Base-by-base conservation (phyloP, 1,140 invertebrate species). In the Caenorhabditis remanei region DNA sequence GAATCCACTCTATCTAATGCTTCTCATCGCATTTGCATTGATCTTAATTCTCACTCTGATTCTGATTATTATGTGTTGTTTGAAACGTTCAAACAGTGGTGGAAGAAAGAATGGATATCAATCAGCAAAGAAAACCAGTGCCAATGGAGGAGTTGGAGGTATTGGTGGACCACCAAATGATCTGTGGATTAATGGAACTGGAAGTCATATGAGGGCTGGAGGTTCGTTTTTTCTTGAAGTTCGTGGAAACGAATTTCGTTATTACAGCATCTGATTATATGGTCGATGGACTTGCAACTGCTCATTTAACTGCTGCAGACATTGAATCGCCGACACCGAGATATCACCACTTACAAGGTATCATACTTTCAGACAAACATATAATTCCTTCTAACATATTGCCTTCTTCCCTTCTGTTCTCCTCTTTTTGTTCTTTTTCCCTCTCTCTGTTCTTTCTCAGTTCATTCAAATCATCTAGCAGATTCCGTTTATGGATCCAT, bases 261-360 rank as follows among this genome's bases (percentile, higher is more conserved):
- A 24, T 82, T 86, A 19, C 67, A 87, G 86, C 71, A 41, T 87
- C 86, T 63, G 86, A 87, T 41, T 87, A 87, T 58, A 87, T 87
- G 86, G 86, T 87, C 2, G 86, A 87, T 24, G 82, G 82, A n/a
- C 55, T 87, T 9, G 86, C 79, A 21, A 63, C 86, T 43, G 86
- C 86, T 9, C 67, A 79, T 65, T 58, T 87, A 4, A 85, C 85
- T 6, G 67, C 86, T 19, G 84, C 65, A 16, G 79, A 63, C 14
- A 89, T 88, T 13, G 90, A 90, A 41, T 91, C 90, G 1, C 90
- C 90, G 13, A 90, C 90, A 9, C 90, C 90, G 4, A 58, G 90
- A 53, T 90, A 91, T 75, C 90, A 91, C 48, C 84, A 89, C 55
- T 87, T 91, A 16, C 90, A 91, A 88, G 90, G 90, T 90, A 55